phyloP scores from a whole-genome alignment of 1,140 invertebrate genomes.

The Venturia canescens region DNA sequence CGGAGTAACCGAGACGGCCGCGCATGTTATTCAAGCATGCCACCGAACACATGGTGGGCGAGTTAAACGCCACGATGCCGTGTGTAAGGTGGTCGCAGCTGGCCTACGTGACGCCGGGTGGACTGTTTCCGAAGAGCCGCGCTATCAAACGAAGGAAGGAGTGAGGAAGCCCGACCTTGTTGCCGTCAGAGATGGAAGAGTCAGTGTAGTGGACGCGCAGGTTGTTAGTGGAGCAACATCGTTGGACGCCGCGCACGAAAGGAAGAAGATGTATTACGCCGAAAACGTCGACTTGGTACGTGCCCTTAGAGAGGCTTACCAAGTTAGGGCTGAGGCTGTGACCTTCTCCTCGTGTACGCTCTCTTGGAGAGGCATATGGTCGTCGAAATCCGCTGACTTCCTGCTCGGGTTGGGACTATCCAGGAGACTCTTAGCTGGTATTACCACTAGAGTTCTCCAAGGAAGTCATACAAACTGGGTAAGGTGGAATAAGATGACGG shows the following conservation, averaged over 20 bases:
- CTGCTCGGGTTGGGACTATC: too few species aligned
- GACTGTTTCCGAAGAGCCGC: not conserved
- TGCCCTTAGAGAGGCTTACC: too few species aligned
- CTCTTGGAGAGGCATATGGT: too few species aligned
- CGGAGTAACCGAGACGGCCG: not conserved
- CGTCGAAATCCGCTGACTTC: too few species aligned
- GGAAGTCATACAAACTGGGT: too few species aligned
- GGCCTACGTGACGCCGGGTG: not conserved
- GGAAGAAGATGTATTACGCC: not conserved
- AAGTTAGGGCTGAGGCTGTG: too few species aligned
- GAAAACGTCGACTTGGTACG: too few species aligned
- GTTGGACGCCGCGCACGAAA: not conserved
- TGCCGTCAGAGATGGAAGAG: not conserved
- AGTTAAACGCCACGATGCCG: conserved; percentile 31
- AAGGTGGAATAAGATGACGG: too few species aligned
- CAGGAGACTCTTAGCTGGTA: too few species aligned
- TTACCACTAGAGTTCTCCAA: too few species aligned
- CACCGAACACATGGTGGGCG: conserved; percentile 36
- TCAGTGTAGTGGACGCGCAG: too few species aligned
- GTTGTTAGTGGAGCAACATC: not conserved
- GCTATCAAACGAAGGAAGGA: conserved; percentile 22
- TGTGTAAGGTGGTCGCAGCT: not conserved
- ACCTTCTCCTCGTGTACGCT: too few species aligned
- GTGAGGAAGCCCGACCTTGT: conserved; percentile 43
- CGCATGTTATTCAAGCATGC: conserved; percentile 38